Percentiles rank a stretch among this genome's conserved stretches.
Conservation (phyloP, 2,888 invertebrate genomes). For the Aspidiotus destructor region DNA sequence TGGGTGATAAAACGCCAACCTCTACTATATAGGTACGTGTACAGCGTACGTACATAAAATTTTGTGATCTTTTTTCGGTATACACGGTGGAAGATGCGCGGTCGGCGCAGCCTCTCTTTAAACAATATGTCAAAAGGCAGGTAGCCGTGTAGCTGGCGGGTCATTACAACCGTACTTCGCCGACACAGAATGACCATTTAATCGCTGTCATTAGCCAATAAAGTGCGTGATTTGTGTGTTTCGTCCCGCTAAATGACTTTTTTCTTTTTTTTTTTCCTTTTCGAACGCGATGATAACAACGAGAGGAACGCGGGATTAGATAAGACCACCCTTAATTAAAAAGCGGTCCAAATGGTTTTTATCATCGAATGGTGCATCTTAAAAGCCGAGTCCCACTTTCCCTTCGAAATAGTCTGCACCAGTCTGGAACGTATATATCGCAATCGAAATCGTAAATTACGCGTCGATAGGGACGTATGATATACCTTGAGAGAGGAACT, state of each 20-base stretch:
- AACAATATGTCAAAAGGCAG: conserved; percentile 29
- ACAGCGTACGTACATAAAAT: conserved; percentile 9
- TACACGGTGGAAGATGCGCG: background rate
- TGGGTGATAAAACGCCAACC: conserved; percentile 9
- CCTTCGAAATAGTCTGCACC: background rate
- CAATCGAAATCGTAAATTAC: conserved; percentile 4
- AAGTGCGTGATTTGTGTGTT: conserved; percentile 25
- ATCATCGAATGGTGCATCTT: background rate
- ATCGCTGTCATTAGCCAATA: conserved; percentile 31
- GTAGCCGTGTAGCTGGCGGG: conserved; percentile 11
- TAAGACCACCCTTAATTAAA: conserved; percentile 15
- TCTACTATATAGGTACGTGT: background rate
- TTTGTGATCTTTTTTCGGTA: conserved; percentile 1
- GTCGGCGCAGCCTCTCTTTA: background rate
- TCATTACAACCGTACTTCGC: conserved; percentile 10
- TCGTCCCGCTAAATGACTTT: conserved; percentile 15
- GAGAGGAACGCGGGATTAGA: conserved; percentile 1
- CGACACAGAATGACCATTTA: conserved; percentile 15
- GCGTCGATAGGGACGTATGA: background rate
- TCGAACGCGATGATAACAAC: conserved; percentile 1
- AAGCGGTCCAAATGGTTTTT: background rate
- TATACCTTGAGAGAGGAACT: background rate
- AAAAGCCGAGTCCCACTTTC: background rate
- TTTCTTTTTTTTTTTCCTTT: background rate
- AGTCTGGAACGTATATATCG: background rate